These are phyloP conservation scores for Diprion similis DNA, from an alignment of 1,140 invertebrate genomes.

Conservation along the genomic window DNA sequence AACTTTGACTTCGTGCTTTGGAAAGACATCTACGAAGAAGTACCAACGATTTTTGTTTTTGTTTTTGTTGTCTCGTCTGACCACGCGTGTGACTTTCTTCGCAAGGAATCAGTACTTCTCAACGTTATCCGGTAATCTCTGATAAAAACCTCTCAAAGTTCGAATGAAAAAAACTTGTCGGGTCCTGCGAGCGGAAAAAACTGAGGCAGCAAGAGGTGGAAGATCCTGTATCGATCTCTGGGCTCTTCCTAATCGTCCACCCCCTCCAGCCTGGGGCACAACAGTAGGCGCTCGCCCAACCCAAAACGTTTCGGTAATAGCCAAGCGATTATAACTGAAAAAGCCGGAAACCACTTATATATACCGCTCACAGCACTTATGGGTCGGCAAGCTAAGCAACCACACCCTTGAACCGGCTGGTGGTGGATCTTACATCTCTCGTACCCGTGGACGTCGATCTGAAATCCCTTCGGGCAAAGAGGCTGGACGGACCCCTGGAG, in stretches of 20 bases:
- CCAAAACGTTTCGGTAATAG: constrained; percentile 58
- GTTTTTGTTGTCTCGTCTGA: too few species aligned
- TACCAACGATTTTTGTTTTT: too few species aligned
- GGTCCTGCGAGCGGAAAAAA: not conserved
- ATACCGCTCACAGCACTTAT: constrained; percentile 24
- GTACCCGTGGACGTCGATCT: not conserved
- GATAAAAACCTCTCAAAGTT: too few species aligned
- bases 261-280: constrained; percentile 45
- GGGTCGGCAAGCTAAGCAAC: constrained; percentile 1
- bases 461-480: constrained; percentile 4
- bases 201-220: constrained; percentile 10
- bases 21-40: too few species aligned
- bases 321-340: constrained; percentile 58
- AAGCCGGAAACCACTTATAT: constrained; percentile 62
- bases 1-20: too few species aligned
- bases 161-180: too few species aligned
- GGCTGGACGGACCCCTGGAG: constrained; percentile 2
- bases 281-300: constrained; percentile 57
- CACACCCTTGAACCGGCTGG: constrained; percentile 6
- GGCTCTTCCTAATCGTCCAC: constrained; percentile 22
- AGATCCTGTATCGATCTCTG: constrained; percentile 12
- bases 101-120: too few species aligned
- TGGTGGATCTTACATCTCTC: not conserved
- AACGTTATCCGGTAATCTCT: too few species aligned
- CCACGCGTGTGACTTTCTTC: too few species aligned